phyloP scores from a whole-genome alignment of 35 echinoderm and acorn worm genomes.

The Stichopus chloronotus region DNA sequence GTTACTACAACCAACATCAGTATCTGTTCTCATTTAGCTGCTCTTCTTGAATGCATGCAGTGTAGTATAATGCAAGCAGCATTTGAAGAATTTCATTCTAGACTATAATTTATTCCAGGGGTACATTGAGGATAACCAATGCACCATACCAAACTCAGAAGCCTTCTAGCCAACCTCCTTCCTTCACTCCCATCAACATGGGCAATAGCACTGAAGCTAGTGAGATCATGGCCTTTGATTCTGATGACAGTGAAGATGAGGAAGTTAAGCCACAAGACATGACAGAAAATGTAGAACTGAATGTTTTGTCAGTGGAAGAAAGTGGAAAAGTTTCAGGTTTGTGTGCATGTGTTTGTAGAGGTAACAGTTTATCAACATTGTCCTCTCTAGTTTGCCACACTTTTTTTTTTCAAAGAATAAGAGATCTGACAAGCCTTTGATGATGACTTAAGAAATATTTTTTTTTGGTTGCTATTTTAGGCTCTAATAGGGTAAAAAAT shows the following conservation, averaged over 20 bases:
- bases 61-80: no score
- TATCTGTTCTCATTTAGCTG: no score
- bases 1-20: no score
- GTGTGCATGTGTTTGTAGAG: background rate
- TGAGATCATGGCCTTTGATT: slow-evolving; percentile 95
- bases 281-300: slow-evolving; percentile 31
- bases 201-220: slow-evolving; percentile 69
- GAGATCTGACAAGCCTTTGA: no score
- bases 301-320: slow-evolving; percentile 79
- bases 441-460: no score
- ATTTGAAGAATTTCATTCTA: no score
- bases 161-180: slow-evolving; percentile 9
- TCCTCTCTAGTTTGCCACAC: no score
- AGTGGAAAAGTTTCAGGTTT: slow-evolving; percentile 69
- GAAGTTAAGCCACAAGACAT: slow-evolving; percentile 64
- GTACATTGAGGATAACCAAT: slow-evolving; percentile 45
- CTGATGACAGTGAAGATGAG: slow-evolving; percentile 93
- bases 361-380: no score
- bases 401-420: no score
- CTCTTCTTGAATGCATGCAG: no score
- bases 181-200: slow-evolving; percentile 63
- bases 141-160: slow-evolving; percentile 29
- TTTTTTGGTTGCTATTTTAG: no score
- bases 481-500: no score
- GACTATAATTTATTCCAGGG: background rate